These are phyloP conservation scores for Phlogophora meticulosa DNA, from an alignment of 2,888 invertebrate genomes.

Conservation along the genomic window DNA sequence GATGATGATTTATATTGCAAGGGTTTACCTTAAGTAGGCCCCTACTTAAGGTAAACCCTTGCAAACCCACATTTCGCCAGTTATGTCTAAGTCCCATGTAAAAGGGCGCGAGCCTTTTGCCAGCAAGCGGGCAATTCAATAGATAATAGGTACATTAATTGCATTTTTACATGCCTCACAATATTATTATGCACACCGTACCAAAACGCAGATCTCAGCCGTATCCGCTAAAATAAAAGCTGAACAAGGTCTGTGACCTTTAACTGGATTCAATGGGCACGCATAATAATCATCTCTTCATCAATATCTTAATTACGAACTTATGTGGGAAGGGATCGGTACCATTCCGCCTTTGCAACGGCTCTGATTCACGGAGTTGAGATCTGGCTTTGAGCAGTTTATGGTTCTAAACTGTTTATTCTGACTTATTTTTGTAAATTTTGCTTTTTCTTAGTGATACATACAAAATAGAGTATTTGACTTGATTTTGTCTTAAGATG, in stretches of 20 bases:
- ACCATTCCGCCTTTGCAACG: constrained; percentile 1
- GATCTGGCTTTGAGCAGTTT: constrained; percentile 7
- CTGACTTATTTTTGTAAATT: not conserved
- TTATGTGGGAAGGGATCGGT: constrained; percentile 44
- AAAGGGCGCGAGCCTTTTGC: too few species aligned
- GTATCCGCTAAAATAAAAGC: constrained; percentile 84
- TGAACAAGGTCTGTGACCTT: constrained; percentile 80
- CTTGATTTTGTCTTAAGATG: too few species aligned
- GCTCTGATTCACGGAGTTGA: constrained; percentile 12
- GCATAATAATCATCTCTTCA: constrained; percentile 70
- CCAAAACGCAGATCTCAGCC: constrained; percentile 79
- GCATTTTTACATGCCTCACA: not conserved
- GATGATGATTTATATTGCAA: too few species aligned
- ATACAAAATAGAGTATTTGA: too few species aligned
- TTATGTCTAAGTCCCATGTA: too few species aligned
- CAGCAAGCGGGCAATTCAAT: too few species aligned
- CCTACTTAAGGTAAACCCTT: too few species aligned
- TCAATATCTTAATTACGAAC: constrained; percentile 69
- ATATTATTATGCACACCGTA: constrained; percentile 74
- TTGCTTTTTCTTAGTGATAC: too few species aligned
- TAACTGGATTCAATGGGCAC: constrained; percentile 78
- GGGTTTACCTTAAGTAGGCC: too few species aligned
- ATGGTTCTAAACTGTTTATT: not conserved
- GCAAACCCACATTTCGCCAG: too few species aligned
- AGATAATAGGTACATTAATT: too few species aligned